Percentiles rank a stretch among this genome's conserved stretches.
phyloP scores from a whole-genome alignment of 2,888 invertebrate species.

The Meta bourneti region DNA sequence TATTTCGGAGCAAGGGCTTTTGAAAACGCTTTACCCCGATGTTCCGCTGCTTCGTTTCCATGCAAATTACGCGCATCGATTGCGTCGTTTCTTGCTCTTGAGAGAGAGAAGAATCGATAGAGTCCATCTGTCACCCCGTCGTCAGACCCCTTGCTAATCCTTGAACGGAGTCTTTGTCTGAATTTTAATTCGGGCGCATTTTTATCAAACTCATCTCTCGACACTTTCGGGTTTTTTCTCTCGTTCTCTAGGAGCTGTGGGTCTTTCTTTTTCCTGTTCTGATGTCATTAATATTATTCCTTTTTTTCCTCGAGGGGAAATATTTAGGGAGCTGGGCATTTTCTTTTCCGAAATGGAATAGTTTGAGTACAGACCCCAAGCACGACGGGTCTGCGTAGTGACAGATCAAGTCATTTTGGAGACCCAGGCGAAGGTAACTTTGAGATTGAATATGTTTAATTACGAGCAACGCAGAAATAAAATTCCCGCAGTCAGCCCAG shows the following conservation, averaged over 20 bases:
- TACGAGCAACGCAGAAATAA: no score
- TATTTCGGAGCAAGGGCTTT: conserved; percentile 47
- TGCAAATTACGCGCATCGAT: conserved; percentile 71
- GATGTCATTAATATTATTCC: conserved; percentile 23
- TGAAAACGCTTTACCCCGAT: conserved; percentile 53
- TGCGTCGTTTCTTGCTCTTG: conserved; percentile 60
- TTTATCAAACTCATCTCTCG: neutral
- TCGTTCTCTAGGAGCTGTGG: neutral
- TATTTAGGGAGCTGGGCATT: no score
- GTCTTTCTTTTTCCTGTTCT: neutral
- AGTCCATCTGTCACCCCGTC: conserved; percentile 67
- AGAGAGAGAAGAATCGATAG: conserved; percentile 55
- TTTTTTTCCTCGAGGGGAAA: neutral
- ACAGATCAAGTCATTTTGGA: no score
- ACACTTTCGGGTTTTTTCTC: neutral
- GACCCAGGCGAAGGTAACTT: no score
- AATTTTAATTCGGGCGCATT: conserved; percentile 59
- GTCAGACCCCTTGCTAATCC: conserved; percentile 6
- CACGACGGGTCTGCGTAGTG: no score
- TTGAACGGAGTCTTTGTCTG: conserved; percentile 41
- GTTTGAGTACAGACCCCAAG: no score
- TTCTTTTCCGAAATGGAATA: no score
- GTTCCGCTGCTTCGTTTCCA: conserved; percentile 67
- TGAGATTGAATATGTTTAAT: no score
- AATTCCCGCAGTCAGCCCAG: no score